phyloP scores from a whole-genome alignment of 2,888 invertebrate species.

The Dioctria rufipes region DNA sequence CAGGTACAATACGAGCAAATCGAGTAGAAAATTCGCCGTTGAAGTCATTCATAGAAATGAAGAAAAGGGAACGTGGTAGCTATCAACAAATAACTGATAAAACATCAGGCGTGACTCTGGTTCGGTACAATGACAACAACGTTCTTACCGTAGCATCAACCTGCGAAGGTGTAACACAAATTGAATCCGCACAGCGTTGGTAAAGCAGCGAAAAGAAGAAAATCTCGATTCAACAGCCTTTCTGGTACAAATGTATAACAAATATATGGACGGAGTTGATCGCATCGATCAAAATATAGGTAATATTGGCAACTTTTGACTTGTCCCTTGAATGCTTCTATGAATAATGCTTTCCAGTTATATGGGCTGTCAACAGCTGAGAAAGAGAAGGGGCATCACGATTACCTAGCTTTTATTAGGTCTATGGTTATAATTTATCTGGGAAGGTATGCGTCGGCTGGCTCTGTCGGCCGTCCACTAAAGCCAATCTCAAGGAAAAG shows the following conservation, averaged over 20 bases:
- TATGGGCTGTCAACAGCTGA: neutral
- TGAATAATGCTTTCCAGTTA: constrained; percentile 2
- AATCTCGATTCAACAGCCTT: neutral
- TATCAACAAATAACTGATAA: too few species aligned
- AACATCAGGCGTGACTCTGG: too few species aligned
- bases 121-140: too few species aligned
- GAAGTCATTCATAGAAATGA: too few species aligned
- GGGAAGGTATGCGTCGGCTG: too few species aligned
- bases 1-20: constrained; percentile 14
- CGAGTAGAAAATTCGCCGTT: neutral
- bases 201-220: constrained; percentile 9
- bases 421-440: too few species aligned
- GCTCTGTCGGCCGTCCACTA: too few species aligned
- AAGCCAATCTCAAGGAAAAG: too few species aligned
- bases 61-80: neutral
- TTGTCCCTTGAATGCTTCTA: neutral
- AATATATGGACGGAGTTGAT: constrained; percentile 4
- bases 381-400: neutral
- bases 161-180: too few species aligned
- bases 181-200: constrained; percentile 2
- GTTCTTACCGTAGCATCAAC: too few species aligned
- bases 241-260: neutral
- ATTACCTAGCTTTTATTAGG: too few species aligned
- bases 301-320: neutral
- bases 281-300: neutral